Evolutionary conservation across 2,797 vertebrate genomes (phyloP), one percentile per base, ranked within the genome.

Genomic region (Tokudaia muenninki): DNA sequence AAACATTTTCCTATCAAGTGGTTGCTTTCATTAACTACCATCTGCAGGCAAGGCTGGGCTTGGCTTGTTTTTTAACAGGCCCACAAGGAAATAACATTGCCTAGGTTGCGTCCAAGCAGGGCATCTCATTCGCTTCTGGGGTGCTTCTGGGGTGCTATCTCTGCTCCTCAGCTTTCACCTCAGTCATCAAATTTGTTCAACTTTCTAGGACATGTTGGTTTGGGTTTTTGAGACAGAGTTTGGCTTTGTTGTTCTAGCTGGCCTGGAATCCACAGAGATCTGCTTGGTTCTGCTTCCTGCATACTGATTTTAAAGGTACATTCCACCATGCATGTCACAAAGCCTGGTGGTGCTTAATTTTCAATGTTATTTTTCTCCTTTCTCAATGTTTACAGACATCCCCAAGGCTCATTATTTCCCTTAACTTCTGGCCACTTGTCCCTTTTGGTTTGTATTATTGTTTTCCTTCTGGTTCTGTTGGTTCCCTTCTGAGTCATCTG

Each of bases 1-100:
- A 87, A 79, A 65, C 7, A 26, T 95, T 97, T 96, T 80, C 47
- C 87, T 90, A 57, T 83, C 44, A 57, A 57, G n/a, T 57, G 87
- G 59, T n/a, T 95, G 16, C 63, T 94, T 97, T 88, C 86, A 90
- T 34, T 95, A 59, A 52, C 17, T 67, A 87, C 77, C 65, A 88
- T 90, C 55, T 96, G 70, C 19, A 91, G 44, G 24, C 81, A 57
- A 93, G 87, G 63, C 19, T 93, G 41, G 19, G 19, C 31, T 41
- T 78, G 24, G 26, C 84, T 79, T 87, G 34, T 9, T 84, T 93
- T 96, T 82, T 37, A 72, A 44, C 50, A 86, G 37, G n/a, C 22
- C 47, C 37, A 86, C 6, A 16, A 47, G 74, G 37, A 94, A 82
- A 65, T 50, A 86, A 75, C 13, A 61, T 3, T 83, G 34, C 17